Percentiles rank a stretch among this genome's conserved stretches.
phyloP scores from a whole-genome alignment of 2,113 vertebrate species.

The Calidris pygmaea region DNA sequence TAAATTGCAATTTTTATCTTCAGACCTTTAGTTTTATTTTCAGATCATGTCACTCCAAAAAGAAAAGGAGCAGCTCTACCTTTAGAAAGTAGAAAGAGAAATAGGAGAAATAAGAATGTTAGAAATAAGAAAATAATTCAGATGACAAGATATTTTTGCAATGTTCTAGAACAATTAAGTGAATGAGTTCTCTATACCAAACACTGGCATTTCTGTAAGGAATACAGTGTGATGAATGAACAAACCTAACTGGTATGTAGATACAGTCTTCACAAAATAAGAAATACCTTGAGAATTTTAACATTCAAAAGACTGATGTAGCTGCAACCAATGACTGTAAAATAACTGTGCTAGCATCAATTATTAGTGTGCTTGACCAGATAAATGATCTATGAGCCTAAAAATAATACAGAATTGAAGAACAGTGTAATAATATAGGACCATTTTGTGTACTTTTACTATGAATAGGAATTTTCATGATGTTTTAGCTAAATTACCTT shows the following conservation, averaged over 20 bases:
- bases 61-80: neutral
- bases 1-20: neutral
- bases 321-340: neutral
- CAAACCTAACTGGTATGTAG: neutral
- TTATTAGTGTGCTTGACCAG: neutral
- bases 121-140: neutral
- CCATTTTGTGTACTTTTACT: neutral
- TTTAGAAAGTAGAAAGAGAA: neutral
- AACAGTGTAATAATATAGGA: neutral
- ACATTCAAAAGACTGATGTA: neutral
- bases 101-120: neutral
- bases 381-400: neutral
- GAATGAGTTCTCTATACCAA: neutral
- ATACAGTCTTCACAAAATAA: neutral
- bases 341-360: neutral
- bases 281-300: neutral
- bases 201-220: neutral
- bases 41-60: neutral
- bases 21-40: neutral
- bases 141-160: neutral
- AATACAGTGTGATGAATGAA: neutral
- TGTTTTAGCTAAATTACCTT: neutral
- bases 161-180: neutral
- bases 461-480: neutral
- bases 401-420: neutral